Base-by-base conservation (phyloP, 2,888 invertebrate species). In the Pseudococcus jackbeardsleyi region DNA sequence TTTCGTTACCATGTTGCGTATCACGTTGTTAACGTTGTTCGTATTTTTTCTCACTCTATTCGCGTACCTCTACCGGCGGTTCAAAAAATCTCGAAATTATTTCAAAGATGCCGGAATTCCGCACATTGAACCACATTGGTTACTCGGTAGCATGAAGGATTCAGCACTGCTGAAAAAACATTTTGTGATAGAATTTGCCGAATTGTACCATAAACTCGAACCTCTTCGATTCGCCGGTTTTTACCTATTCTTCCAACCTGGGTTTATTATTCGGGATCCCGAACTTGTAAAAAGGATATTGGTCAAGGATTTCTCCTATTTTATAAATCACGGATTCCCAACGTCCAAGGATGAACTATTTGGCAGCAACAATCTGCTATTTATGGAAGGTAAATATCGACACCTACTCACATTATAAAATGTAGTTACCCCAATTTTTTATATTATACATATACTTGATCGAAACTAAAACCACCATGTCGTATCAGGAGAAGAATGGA, bases 401-500 rank as follows among this genome's bases (percentile, higher is more conserved):
- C 26, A 33, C 3, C 26, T 33, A 33, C 26, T 33, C 26, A 33
- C 26, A 33, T n/a, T n/a, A n/a, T n/a, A n/a, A n/a, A n/a, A n/a
- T n/a, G n/a, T n/a, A n/a, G n/a, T n/a, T n/a, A n/a, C n/a, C n/a
- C n/a, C n/a, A n/a, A n/a, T n/a, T n/a, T n/a, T n/a, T n/a, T n/a
- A n/a, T n/a, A n/a, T n/a, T n/a, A n/a, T n/a, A n/a, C n/a, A n/a
- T n/a, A n/a, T n/a, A n/a, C n/a, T n/a, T n/a, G n/a, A n/a, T 46
- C 12, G 8, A 46, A 46, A 46, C 1, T 5, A 11, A 46, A 46
- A 46, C 6, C 5, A 46, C 5, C 6, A 5, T 26, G 11, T 12
- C 9, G 26, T 33, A 33, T 33, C 9, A 68, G 93, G 92, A 89
- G 92, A 92, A 0, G 91, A 92, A 0, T 94, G 94, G 94, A 93